phyloP scores from a whole-genome alignment of 1,140 invertebrate genomes.

The Cylas formicarius region DNA sequence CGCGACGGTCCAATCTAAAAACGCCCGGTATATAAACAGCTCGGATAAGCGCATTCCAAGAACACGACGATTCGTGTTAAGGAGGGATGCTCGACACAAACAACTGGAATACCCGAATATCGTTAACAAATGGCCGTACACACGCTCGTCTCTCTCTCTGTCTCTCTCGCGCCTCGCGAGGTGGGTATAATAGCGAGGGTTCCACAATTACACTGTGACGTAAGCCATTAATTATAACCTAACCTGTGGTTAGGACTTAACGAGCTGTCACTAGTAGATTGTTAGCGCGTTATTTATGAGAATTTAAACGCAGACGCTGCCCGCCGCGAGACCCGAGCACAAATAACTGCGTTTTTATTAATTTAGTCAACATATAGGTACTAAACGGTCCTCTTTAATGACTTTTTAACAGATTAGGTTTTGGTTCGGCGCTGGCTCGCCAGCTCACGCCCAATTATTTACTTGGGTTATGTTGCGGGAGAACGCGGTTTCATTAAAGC shows the following conservation, averaged over 20 bases:
- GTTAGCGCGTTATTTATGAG: conserved; percentile 45
- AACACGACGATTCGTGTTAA: too few species aligned
- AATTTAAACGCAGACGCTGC: conserved; percentile 42
- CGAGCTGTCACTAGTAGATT: conserved; percentile 45
- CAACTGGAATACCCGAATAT: conserved; percentile 35
- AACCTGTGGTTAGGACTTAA: conserved; percentile 46
- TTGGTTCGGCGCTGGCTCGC: too few species aligned
- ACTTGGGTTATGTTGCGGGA: too few species aligned
- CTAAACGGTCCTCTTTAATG: too few species aligned
- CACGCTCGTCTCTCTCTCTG: conserved; percentile 12
- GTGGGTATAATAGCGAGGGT: conserved; percentile 42
- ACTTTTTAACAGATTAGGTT: too few species aligned
- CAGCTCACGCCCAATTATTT: too few species aligned
- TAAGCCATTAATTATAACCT: conserved; percentile 45
- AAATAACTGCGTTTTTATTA: conserved; percentile 9
- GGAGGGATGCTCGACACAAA: conserved; percentile 30
- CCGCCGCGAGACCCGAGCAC: conserved; percentile 15
- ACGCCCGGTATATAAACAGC: too few species aligned
- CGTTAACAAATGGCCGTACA: conserved; percentile 36
- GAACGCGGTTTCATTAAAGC: too few species aligned
- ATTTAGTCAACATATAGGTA: conserved; percentile 15
- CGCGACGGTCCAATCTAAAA: too few species aligned
- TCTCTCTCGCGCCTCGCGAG: conserved; percentile 12
- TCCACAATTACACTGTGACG: conserved; percentile 44
- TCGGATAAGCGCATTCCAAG: too few species aligned